Evolutionary conservation across 2,888 invertebrate genomes (phyloP).

Genomic region (Craniophora ligustri): DNA sequence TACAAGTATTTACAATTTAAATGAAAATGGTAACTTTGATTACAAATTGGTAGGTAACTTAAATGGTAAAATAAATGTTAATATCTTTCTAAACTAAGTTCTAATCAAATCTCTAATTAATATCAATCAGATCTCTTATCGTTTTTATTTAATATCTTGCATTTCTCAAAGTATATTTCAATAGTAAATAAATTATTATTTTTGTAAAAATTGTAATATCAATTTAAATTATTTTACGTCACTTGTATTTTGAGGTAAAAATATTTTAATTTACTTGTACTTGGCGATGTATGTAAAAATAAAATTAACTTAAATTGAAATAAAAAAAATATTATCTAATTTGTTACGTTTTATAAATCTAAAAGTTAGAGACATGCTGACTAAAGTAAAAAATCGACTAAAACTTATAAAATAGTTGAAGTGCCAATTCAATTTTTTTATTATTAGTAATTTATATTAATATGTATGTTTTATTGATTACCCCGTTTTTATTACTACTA

Average conservation of each 20-base stretch:
- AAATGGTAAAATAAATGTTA: background rate
- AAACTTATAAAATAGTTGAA: too few species aligned
- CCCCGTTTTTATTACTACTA: too few species aligned
- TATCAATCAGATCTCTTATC: background rate
- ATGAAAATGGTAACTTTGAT: conserved; percentile 20
- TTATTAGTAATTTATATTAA: too few species aligned
- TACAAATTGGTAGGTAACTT: conserved; percentile 10
- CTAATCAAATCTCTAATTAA: background rate
- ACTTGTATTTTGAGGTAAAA: too few species aligned
- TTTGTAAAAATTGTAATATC: too few species aligned
- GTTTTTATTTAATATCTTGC: too few species aligned
- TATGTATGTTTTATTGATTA: too few species aligned
- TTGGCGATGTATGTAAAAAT: conserved; percentile 9
- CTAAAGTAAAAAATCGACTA: conserved; percentile 3
- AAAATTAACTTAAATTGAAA: conserved; percentile 3
- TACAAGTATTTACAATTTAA: background rate
- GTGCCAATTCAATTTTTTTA: background rate
- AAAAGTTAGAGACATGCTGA: conserved; percentile 7
- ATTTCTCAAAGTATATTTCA: too few species aligned
- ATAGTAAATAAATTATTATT: too few species aligned
- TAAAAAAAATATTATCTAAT: conserved; percentile 2
- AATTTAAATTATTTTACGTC: too few species aligned
- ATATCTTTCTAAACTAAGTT: conserved; percentile 20
- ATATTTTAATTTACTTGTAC: too few species aligned
- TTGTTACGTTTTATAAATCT: conserved; percentile 3